Percentiles rank a stretch among this genome's conserved stretches.
phyloP scores from a whole-genome alignment of 1,140 invertebrate species.

The Sarcophaga peregrina region DNA sequence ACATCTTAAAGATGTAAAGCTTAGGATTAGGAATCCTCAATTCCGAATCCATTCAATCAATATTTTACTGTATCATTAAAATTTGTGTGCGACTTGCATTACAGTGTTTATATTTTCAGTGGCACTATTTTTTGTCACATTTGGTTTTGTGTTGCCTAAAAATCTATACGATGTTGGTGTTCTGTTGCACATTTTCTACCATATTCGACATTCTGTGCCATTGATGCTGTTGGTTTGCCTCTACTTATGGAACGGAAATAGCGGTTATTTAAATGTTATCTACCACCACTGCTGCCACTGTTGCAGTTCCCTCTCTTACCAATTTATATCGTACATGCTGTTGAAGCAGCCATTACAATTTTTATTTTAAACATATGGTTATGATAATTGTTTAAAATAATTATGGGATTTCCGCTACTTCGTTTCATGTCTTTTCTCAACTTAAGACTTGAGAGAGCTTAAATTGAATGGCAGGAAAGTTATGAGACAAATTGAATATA shows the following conservation, averaged over 20 bases:
- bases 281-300: background rate
- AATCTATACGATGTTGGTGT: background rate
- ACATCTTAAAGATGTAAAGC: too few species aligned
- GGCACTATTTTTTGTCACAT: conserved; percentile 17
- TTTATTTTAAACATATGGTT: conserved; percentile 14
- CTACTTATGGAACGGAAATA: conserved; percentile 22
- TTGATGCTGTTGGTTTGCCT: background rate
- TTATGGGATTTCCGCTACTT: conserved; percentile 2
- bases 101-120: background rate
- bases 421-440: too few species aligned
- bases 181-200: conserved; percentile 12
- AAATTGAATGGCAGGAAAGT: too few species aligned
- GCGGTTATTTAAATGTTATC: conserved; percentile 24
- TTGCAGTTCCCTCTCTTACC: too few species aligned
- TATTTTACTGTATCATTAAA: too few species aligned
- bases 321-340: background rate
- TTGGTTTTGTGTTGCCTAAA: conserved; percentile 1
- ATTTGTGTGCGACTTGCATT: too few species aligned
- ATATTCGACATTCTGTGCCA: conserved; percentile 1
- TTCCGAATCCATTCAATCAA: too few species aligned
- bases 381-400: conserved; percentile 25
- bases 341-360: conserved; percentile 3
- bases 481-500: too few species aligned
- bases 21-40: too few species aligned
- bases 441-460: too few species aligned